Conservation (phyloP, 2,797 vertebrate species). For the Crocodylus rhombifer region DNA sequence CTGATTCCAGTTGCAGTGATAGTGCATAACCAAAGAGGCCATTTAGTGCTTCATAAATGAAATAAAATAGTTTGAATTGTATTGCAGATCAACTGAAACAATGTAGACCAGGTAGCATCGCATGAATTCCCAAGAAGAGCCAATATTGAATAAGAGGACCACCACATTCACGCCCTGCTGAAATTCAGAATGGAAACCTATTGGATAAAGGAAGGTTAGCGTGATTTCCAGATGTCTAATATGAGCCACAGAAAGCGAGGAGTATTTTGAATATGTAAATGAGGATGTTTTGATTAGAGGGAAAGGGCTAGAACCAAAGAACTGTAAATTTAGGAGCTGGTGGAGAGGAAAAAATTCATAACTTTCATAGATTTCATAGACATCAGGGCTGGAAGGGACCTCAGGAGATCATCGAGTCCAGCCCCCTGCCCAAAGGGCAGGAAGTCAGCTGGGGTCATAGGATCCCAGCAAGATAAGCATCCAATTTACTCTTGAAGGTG, state of each 20-base stretch:
- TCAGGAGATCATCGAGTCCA: too few relatives aligned
- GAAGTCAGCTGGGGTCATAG: too few relatives aligned
- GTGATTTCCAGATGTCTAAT: neutral
- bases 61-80: neutral
- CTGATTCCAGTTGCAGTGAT: neutral
- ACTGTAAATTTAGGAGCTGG: neutral
- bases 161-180: neutral
- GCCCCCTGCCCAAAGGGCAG: too few relatives aligned
- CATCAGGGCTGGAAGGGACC: too few relatives aligned
- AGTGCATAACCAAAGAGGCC: neutral
- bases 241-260: neutral
- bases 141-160: neutral
- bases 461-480: too few relatives aligned
- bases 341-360: neutral
- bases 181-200: neutral
- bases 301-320: neutral
- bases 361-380: too few relatives aligned
- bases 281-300: neutral
- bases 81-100: neutral
- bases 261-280: neutral
- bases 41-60: neutral
- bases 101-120: accelerated
- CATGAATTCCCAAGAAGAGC: neutral
- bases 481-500: too few relatives aligned
- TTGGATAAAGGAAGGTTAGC: neutral